Conservation (phyloP, 2,113 vertebrate genomes). For the Oxyura jamaicensis region DNA sequence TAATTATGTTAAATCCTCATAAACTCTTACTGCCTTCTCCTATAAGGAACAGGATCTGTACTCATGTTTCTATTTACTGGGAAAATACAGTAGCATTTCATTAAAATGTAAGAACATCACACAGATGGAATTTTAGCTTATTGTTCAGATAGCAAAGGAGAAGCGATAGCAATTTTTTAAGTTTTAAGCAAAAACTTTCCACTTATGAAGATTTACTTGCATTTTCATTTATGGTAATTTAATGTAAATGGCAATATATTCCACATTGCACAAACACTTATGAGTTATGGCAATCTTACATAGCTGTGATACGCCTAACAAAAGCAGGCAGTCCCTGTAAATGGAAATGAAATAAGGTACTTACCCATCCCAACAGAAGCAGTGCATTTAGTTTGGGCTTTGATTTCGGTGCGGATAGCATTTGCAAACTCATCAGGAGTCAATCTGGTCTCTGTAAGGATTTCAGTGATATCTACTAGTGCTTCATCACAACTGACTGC, state of each 20-base stretch:
- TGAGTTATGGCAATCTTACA: background rate
- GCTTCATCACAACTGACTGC: conserved; percentile 98
- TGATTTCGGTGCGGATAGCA: conserved; percentile 89
- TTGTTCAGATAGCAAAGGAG: background rate
- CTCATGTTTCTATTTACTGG: background rate
- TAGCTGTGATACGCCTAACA: background rate
- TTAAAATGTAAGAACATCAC: background rate
- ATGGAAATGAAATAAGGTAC: conserved; percentile 34
- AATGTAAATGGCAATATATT: background rate
- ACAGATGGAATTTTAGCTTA: background rate
- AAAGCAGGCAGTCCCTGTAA: background rate
- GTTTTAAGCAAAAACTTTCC: background rate
- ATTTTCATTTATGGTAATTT: background rate
- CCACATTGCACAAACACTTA: background rate
- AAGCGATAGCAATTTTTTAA: background rate
- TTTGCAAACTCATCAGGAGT: conserved; percentile 88
- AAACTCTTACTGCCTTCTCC: background rate
- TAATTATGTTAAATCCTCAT: background rate
- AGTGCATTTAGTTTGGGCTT: conserved; percentile 89
- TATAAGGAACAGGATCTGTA: background rate
- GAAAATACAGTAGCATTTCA: background rate
- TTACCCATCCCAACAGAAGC: conserved; percentile 97
- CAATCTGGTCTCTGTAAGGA: conserved; percentile 87
- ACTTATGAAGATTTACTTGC: background rate
- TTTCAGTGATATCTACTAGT: conserved; percentile 88